phyloP scores from a whole-genome alignment of 1,140 invertebrate species.

The Caenorhabditis elegans region DNA sequence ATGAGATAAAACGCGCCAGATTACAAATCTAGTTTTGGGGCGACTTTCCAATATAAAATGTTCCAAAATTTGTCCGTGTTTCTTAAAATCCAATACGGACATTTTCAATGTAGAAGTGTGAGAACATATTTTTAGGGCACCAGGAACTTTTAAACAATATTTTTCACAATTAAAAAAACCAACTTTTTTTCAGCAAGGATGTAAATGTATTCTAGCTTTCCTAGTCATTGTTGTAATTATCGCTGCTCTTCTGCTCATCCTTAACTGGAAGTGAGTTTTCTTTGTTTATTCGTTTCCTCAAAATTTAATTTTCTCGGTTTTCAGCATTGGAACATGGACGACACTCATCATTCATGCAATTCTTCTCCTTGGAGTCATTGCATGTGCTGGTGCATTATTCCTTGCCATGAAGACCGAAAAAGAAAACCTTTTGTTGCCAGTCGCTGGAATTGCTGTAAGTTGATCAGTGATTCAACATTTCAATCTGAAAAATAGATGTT shows the following conservation, averaged over 20 bases:
- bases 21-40: too few species aligned
- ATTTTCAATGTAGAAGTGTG: too few species aligned
- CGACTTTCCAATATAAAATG: too few species aligned
- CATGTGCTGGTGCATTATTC: not conserved
- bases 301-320: not conserved
- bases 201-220: conserved; percentile 10
- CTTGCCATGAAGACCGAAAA: conserved; percentile 37
- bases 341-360: not conserved
- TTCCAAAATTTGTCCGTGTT: too few species aligned
- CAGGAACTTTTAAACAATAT: not conserved
- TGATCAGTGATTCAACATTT: not conserved
- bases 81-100: too few species aligned
- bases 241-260: not conserved
- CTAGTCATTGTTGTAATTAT: not conserved
- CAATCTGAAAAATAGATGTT: not conserved
- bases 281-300: not conserved
- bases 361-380: not conserved
- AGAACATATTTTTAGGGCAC: too few species aligned
- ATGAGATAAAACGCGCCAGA: too few species aligned
- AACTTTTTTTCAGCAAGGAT: conserved; percentile 13
- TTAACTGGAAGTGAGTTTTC: conserved; percentile 2
- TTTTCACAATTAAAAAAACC: not conserved
- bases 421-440: conserved; percentile 27
- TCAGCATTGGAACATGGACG: conserved; percentile 25
- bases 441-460: conserved; percentile 26